Base-by-base conservation (phyloP, 2,113 vertebrate genomes). In the Strigops habroptila region DNA sequence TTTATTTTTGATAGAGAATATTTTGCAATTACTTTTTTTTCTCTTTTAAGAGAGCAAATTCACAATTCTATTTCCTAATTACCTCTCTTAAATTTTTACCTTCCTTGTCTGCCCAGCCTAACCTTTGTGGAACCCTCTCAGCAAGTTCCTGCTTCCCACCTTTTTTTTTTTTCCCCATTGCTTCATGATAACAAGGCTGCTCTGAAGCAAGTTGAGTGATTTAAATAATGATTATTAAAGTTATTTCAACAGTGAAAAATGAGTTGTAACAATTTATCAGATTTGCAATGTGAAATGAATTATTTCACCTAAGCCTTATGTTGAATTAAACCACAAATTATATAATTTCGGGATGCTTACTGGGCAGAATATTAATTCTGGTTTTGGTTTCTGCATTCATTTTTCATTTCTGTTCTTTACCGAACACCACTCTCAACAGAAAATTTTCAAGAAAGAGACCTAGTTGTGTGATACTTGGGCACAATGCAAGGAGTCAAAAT, bases 131-230 rank as follows among this genome's bases (percentile, higher is more conserved):
- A 82, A 46, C 0, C 0, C 3, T 4, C n/a, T 59, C 16, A 28
- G 3, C 2, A 11, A 35, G 10, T 21, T 89, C 4, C 5, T 1
- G 4, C 85, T 86, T 87, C 6, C 3, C 0, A 0, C 22, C 1
- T 21, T 23, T 19, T 43, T 37, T 17, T 80, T 52, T 16, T 70
- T 77, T 92, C n/a, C n/a, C n/a, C 57, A 8, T 37, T 88, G 16
- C 25, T 76, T 86, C 27, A 57, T 84, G 23, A 85, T 86, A 87
- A n/a, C 13, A 92, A 79, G 9, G n/a, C n/a, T 88, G 3, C 2
- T 91, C 46, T 91, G 67, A 95, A 95, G 86, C 33, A 89, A 95
- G 68, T 5, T 16, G n/a, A 41, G 3, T 33, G 6, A 69, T 64
- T 87, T 76, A 76, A 93, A 85, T n/a, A 64, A 82, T 22, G 6